Evolutionary conservation across 1,140 invertebrate genomes (phyloP), one percentile per base, ranked within the genome.

Genomic region (Drosophila chauvacae): DNA sequence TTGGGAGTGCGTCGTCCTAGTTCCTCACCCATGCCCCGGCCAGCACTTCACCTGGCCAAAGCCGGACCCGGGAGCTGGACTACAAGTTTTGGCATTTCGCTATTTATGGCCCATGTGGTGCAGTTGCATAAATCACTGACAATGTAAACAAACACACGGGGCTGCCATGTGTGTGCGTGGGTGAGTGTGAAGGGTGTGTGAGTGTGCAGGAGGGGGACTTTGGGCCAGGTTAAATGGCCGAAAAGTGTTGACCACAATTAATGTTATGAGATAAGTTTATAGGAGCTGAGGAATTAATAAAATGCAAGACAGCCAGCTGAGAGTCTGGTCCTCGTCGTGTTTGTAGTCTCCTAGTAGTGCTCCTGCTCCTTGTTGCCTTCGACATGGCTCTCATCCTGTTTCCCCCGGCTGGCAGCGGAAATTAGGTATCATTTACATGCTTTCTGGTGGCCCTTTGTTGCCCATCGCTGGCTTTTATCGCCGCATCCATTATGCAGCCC

Each of bases 211-310:
- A 13, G 33, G 48, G 10, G 2, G 10, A 7, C 5, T 33, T 51
- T 18, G 45, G 66, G 28, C 55, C 65, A 60, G 74, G 85, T 73
- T 88, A 90, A 90, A 90, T 90, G 85, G 81, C 85, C 81, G 83
- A 72, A 90, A 88, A 88, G 85, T 88, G 85, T 88, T 90, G 86
- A 91, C 87, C 87, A 91, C 87, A 91, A 91, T 91, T 91, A 91
- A 91, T 91, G 87, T 91, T 91, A 91, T 91, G 87, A 91, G 87
- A 91, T 91, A 91, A 91, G 87, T 91, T 91, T 91, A 78, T 86
- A 83, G 81, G 86, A 72, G 68, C 39, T 50, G 18, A 26, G 62
- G 64, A 48, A 56, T 64, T 90, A 74, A 84, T 87, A 84, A 83
- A 88, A 80, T 78, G 80, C 84, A 88, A 87, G 85, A 72, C 77